These are phyloP conservation scores for Trochalopteron elliotii DNA, from an alignment of 2,113 vertebrate species.

Conservation along the genomic window DNA sequence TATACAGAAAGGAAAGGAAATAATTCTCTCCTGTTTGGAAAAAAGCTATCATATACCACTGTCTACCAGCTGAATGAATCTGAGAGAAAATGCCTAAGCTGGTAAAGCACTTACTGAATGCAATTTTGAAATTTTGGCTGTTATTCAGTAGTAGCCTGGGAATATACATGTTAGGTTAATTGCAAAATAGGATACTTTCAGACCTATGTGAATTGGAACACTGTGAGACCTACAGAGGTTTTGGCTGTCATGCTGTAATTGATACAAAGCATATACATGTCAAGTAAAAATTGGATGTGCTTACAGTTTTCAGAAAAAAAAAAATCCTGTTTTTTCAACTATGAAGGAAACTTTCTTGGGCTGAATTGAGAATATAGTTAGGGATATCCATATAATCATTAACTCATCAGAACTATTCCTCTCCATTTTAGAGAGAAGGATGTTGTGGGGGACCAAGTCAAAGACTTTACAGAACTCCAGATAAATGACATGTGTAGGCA, in stretches of 20 bases:
- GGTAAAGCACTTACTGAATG: not conserved
- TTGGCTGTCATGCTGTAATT: not conserved
- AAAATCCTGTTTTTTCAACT: not conserved
- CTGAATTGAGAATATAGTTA: not conserved
- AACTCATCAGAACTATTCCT: not conserved
- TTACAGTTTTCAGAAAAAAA: not conserved
- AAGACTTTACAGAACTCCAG: not conserved
- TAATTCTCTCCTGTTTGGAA: not conserved
- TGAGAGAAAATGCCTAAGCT: not conserved
- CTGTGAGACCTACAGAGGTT: not conserved
- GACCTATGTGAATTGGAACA: not conserved
- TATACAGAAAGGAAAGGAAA: not conserved
- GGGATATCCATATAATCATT: not conserved
- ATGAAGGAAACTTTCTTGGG: not conserved
- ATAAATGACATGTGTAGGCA: not conserved
- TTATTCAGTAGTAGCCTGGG: not conserved
- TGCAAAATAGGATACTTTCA: not conserved
- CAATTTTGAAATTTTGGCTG: not conserved
- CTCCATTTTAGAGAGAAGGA: not conserved
- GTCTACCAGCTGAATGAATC: not conserved
- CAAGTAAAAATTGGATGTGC: not conserved
- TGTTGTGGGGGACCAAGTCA: accelerated
- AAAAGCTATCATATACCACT: not conserved
- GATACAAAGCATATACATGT: not conserved
- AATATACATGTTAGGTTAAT: not conserved